Percentiles rank a stretch among this genome's conserved stretches.
These are phyloP conservation scores for Tangara arthus DNA, from an alignment of 2,797 vertebrate genomes.

Conservation along the genomic window DNA sequence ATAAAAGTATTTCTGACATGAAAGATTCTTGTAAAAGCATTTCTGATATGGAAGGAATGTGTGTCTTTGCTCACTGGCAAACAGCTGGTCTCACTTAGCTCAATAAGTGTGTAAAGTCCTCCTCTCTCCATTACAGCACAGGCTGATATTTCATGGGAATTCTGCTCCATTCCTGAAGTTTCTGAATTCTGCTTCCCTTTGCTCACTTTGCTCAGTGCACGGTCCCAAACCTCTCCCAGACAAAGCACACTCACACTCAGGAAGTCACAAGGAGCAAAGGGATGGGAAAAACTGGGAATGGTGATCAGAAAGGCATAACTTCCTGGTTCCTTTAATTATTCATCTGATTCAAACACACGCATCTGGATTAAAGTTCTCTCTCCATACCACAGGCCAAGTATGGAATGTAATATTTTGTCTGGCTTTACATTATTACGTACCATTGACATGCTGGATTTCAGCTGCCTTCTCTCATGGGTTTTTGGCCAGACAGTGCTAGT, in stretches of 20 bases:
- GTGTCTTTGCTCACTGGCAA: background rate
- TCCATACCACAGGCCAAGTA: background rate
- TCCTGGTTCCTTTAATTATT: background rate
- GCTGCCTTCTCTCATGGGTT: background rate
- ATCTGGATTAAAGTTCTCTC: background rate
- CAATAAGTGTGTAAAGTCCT: background rate
- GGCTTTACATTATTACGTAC: background rate
- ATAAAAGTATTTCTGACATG: background rate
- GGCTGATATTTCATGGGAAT: background rate
- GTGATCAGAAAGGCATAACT: background rate
- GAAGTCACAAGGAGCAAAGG: background rate
- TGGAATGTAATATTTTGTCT: background rate
- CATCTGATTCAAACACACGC: background rate
- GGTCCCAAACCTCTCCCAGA: background rate
- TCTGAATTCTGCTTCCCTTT: background rate
- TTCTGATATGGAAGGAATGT: background rate
- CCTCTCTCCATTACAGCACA: background rate
- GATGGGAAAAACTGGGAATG: rapidly evolving
- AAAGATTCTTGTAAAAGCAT: background rate
- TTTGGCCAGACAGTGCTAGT: background rate
- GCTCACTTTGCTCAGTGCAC: rapidly evolving
- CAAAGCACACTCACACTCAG: background rate
- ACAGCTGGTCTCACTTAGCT: background rate
- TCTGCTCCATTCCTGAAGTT: background rate
- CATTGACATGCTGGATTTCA: background rate